Evolutionary conservation across 2,797 vertebrate genomes (phyloP).

Genomic region (Balearica regulorum): DNA sequence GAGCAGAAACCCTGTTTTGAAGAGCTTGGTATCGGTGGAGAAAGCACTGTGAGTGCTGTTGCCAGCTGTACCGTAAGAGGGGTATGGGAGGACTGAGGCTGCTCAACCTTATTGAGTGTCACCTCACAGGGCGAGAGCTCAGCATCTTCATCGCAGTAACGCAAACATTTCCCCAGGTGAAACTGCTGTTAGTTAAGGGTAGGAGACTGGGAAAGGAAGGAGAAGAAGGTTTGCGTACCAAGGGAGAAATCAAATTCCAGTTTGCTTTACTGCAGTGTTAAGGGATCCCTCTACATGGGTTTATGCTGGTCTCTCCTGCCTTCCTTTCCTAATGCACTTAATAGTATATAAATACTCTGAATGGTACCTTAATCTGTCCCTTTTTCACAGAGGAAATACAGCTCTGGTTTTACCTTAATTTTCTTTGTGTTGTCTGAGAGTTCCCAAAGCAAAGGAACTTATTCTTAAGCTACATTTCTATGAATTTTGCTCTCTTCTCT

Average conservation of each 20-base stretch:
- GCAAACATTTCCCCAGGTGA: neutral
- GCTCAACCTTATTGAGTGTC: neutral
- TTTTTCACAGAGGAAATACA: neutral
- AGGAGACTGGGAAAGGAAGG: neutral
- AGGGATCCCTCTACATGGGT: neutral
- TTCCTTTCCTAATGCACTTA: neutral
- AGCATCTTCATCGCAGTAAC: neutral
- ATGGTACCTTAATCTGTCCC: neutral
- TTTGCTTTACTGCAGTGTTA: neutral
- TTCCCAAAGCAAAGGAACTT: neutral
- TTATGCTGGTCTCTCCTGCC: neutral
- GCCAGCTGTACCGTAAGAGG: accelerated
- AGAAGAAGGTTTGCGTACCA: neutral
- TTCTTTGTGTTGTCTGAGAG: neutral
- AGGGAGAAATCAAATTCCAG: neutral
- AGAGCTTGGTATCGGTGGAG: neutral
- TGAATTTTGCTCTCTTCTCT: neutral
- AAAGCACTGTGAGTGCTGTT: neutral
- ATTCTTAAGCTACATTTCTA: neutral
- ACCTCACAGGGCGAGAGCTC: neutral
- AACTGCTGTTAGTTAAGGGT: neutral
- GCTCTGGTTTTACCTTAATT: neutral
- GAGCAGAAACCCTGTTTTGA: neutral
- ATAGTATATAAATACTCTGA: neutral
- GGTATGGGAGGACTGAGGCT: accelerated